Evolutionary conservation across 2,797 vertebrate genomes (phyloP).

Genomic region (Cynopterus sphinx): DNA sequence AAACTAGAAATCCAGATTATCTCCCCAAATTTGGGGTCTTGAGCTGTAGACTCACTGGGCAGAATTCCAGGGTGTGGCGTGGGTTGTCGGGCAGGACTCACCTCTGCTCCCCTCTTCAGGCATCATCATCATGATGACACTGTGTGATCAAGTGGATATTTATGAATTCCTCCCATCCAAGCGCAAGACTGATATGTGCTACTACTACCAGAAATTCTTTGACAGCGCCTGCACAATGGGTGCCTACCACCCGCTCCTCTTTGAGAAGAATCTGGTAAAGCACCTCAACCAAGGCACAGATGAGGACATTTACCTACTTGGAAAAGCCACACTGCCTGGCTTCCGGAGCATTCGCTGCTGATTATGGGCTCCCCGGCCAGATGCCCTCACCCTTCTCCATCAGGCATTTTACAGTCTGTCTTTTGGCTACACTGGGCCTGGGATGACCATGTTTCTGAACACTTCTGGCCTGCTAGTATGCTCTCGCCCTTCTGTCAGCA

Average conservation of each 20-base stretch:
- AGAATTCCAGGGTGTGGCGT: not conserved
- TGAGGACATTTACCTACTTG: constrained; percentile 82
- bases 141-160: constrained; percentile 87
- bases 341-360: constrained; percentile 81
- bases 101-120: constrained; percentile 77
- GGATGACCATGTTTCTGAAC: not conserved
- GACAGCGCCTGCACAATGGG: constrained; percentile 89
- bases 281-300: constrained; percentile 85
- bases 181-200: constrained; percentile 86
- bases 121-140: constrained; percentile 87
- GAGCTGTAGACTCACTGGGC: not conserved
- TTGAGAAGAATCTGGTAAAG: constrained; percentile 89
- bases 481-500: not conserved
- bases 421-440: not conserved
- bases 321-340: constrained; percentile 85
- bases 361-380: not conserved
- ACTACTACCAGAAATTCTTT: constrained; percentile 85
- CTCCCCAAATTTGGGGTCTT: not conserved
- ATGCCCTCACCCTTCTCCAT: not conserved
- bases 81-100: not conserved
- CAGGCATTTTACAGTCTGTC: not conserved
- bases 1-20: not conserved
- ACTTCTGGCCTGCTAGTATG: not conserved
- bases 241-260: constrained; percentile 88
- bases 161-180: constrained; percentile 89